phyloP scores from a whole-genome alignment of 2,888 invertebrate species.

The Oxycera nigricornis region DNA sequence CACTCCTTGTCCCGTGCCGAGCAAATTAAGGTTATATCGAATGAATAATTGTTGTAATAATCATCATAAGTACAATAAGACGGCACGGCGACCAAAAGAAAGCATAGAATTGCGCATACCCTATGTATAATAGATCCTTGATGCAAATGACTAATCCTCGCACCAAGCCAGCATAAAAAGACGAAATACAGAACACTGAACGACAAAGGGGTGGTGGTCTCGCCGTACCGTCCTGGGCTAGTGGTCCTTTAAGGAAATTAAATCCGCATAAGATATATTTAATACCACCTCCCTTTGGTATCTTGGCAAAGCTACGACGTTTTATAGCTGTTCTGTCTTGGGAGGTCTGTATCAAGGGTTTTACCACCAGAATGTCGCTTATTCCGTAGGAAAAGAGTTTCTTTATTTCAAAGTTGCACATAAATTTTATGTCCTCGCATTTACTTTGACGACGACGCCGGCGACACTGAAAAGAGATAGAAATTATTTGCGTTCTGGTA shows the following conservation, averaged over 20 bases:
- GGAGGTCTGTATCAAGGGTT: neutral
- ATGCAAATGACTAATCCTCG: constrained; percentile 31
- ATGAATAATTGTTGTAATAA: constrained; percentile 33
- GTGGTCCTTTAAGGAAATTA: constrained; percentile 31
- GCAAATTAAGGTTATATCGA: neutral
- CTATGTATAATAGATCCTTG: neutral
- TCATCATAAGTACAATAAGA: constrained; percentile 31
- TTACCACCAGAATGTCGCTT: neutral
- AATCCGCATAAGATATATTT: constrained; percentile 37
- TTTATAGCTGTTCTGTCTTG: constrained; percentile 10
- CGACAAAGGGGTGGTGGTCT: neutral
- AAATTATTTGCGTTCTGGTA: constrained; percentile 12
- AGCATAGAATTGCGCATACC: constrained; percentile 5
- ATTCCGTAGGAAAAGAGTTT: constrained; percentile 20
- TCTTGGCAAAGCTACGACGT: neutral
- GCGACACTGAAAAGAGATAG: neutral
- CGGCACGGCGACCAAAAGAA: neutral
- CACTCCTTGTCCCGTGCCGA: neutral
- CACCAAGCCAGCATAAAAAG: neutral
- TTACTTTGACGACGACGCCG: neutral
- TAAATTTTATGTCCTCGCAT: constrained; percentile 27
- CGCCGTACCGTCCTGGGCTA: neutral
- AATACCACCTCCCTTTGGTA: neutral
- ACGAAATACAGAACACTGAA: neutral
- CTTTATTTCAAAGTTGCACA: constrained; percentile 25